Evolutionary conservation across 37 sponge, comb jelly and placozoan genomes (phyloP).

Genomic region (Beroe forskalii): DNA sequence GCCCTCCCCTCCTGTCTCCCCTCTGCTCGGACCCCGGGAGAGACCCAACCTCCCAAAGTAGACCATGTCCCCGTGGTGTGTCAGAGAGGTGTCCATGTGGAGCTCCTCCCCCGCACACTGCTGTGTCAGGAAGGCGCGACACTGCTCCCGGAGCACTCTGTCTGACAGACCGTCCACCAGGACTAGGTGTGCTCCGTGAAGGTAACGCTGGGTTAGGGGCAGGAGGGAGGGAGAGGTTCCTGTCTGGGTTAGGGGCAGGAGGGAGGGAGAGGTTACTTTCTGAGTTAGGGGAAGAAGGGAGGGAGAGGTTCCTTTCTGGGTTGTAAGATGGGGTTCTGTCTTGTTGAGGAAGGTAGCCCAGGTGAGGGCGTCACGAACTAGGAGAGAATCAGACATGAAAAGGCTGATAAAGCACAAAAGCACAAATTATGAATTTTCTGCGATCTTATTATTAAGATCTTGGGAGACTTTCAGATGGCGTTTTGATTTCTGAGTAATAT

Average conservation of each 20-base stretch:
- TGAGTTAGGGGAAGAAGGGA: background rate
- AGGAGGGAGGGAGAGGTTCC: background rate
- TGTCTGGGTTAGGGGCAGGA: conserved; percentile 27
- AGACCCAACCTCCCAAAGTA: background rate
- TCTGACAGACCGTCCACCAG: conserved; percentile 78
- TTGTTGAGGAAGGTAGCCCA: conserved; percentile 90
- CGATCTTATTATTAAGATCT: no score
- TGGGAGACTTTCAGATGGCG: no score
- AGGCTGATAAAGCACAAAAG: no score
- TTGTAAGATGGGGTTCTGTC: background rate
- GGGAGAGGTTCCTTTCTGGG: background rate
- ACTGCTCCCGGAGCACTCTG: background rate
- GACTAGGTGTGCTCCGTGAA: conserved; percentile 89
- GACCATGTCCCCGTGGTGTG: background rate
- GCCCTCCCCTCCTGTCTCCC: background rate
- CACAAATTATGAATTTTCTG: no score
- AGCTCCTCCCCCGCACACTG: conserved; percentile 33
- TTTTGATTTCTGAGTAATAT: no score
- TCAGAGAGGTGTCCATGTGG: background rate
- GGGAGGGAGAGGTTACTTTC: background rate
- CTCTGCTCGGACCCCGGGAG: background rate
- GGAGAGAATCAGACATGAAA: no score
- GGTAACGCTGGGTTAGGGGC: conserved; percentile 68
- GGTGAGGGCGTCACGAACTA: conserved; percentile 78
- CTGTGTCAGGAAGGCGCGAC: background rate